A percentile compares a stretch with the other conserved stretches of the same genome.
Conservation (phyloP, 2,888 invertebrate species). For the Andrena praecox region DNA sequence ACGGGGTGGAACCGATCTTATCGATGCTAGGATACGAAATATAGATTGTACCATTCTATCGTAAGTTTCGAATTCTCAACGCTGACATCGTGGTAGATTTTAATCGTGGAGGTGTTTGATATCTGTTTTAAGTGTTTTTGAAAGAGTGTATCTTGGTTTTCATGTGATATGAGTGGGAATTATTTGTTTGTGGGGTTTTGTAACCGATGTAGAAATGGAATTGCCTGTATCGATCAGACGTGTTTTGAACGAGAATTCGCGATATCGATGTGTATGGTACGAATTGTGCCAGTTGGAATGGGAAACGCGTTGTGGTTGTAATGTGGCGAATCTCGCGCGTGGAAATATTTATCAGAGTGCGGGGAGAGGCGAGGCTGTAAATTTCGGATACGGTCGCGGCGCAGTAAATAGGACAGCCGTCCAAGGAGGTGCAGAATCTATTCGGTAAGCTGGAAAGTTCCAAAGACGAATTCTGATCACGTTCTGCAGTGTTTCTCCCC, state of each 20-base stretch:
- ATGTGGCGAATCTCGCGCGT: background rate
- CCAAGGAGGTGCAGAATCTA: slow-evolving; percentile 15
- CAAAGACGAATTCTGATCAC: slow-evolving; percentile 58
- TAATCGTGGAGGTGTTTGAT: background rate
- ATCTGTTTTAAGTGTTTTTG: background rate
- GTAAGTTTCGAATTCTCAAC: background rate
- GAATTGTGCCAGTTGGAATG: background rate
- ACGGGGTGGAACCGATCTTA: background rate
- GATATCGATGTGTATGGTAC: background rate
- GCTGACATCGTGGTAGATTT: background rate
- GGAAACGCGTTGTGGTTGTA: background rate
- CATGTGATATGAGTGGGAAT: background rate
- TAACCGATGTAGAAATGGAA: background rate
- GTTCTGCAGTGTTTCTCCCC: slow-evolving; percentile 44
- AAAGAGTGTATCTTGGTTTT: background rate
- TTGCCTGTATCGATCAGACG: slow-evolving; percentile 1
- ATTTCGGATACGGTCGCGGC: slow-evolving; percentile 46
- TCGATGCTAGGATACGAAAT: background rate
- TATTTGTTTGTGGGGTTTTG: background rate
- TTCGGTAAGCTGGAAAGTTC: slow-evolving; percentile 46
- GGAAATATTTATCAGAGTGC: slow-evolving; percentile 5
- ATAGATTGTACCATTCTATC: background rate
- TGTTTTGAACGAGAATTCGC: background rate
- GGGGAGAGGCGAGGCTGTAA: slow-evolving; percentile 11
- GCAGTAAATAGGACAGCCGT: slow-evolving; percentile 40